Percentiles rank a stretch among this genome's conserved stretches.
phyloP scores from a whole-genome alignment of 1,140 invertebrate species.

The Zophobas morio region DNA sequence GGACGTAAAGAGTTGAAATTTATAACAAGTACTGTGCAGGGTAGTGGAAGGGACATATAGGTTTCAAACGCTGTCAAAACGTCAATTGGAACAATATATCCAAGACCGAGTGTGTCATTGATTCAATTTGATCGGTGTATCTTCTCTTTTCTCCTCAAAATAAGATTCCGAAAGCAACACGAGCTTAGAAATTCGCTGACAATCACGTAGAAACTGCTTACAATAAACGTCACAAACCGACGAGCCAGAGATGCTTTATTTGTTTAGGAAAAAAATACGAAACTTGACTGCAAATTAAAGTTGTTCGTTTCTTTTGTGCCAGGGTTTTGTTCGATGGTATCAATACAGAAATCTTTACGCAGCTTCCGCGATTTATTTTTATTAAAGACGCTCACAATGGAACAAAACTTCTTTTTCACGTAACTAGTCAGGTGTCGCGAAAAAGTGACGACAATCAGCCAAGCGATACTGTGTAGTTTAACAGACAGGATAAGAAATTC shows the following conservation, averaged over 20 bases:
- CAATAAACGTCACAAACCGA: conserved; percentile 49
- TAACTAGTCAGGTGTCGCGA: not conserved
- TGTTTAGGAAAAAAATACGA: conserved; percentile 48
- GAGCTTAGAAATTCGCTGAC: conserved; percentile 47
- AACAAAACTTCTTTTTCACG: conserved; percentile 13
- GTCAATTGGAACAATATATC: conserved; percentile 43
- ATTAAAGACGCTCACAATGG: conserved; percentile 22
- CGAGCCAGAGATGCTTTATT: conserved; percentile 48
- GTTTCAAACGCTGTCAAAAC: conserved; percentile 42
- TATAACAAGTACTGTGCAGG: conserved; percentile 28
- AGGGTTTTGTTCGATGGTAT: conserved; percentile 23
- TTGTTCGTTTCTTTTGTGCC: conserved; percentile 25
- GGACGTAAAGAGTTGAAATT: conserved; percentile 27
- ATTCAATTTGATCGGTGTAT: conserved; percentile 48
- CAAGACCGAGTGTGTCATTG: conserved; percentile 42
- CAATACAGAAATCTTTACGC: conserved; percentile 17
- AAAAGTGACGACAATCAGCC: not conserved
- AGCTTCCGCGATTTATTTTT: conserved; percentile 26
- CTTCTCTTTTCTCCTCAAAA: conserved; percentile 45
- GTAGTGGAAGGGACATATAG: conserved; percentile 32
- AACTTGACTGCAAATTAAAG: conserved; percentile 45
- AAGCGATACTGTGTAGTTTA: no score
- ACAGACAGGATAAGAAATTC: no score
- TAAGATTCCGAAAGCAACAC: conserved; percentile 45
- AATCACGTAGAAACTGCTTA: conserved; percentile 49